Evolutionary conservation across 1,140 invertebrate genomes (phyloP).

Genomic region (Armadillidium nasatum): DNA sequence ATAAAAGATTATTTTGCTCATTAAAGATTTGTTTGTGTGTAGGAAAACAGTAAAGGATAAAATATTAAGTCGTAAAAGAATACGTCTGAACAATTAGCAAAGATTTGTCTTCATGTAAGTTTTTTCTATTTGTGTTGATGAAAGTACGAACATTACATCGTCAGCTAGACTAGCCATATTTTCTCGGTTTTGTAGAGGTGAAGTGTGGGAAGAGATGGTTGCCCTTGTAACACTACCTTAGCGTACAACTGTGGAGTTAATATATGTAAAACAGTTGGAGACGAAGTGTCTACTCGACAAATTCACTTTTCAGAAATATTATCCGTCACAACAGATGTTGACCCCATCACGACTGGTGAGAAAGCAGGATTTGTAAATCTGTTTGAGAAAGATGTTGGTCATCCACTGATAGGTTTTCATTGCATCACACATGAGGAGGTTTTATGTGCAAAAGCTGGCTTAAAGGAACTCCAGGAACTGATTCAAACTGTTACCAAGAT

Average conservation of each 20-base stretch:
- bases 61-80: conserved; percentile 9
- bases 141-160: conserved; percentile 10
- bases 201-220: background rate
- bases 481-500: conserved; percentile 17
- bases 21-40: background rate
- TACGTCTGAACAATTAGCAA: background rate
- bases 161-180: background rate
- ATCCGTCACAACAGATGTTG: conserved; percentile 1
- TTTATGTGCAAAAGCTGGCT: conserved; percentile 34
- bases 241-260: background rate
- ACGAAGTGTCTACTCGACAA: background rate
- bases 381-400: conserved; percentile 43
- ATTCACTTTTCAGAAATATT: no score
- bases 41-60: conserved; percentile 1
- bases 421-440: conserved; percentile 44
- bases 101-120: conserved; percentile 6
- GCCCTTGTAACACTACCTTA: background rate
- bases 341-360: conserved; percentile 4
- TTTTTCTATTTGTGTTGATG: conserved; percentile 16
- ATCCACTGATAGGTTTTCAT: conserved; percentile 46
- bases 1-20: background rate
- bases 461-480: conserved; percentile 43
- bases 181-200: background rate
- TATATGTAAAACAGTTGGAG: conserved; percentile 4
- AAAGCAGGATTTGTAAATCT: conserved; percentile 18